Base-by-base conservation (phyloP, 2,888 invertebrate species). In the Nudaria mundana region DNA sequence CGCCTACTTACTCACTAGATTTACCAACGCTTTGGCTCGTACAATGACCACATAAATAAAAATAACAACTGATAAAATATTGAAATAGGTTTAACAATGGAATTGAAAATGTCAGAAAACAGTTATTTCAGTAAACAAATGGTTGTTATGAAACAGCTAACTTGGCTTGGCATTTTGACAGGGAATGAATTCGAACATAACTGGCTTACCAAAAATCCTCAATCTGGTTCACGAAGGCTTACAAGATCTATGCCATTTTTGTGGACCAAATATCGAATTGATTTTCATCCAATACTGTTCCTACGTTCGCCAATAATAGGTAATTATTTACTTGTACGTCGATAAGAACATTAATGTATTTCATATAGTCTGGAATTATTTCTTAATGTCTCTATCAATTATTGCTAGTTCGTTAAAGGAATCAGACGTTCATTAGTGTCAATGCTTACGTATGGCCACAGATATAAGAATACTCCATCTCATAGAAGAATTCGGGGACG, bases 91-190 rank as follows among this genome's bases (percentile, higher is more conserved):
- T 32, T 29, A 14, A 20, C 29, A 44, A 34, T 30, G 39, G 18
- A 14, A 34, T 39, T 45, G 20, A 33, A 37, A 41, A 18, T 41
- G 43, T 41, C 43, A 43, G 35, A 34, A 41, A 35, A 43, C 41
- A 37, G 18, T 3, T 18, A 30, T 25, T 25, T 30, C 23, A 20
- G 5, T 28, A 40, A 23, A 11, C 34, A 29, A 31, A 37, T 45
- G 37, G 8, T 40, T 38, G 16, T 52, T 39, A 15, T 26, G 23
- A 30, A 37, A 37, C 28, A 18, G 25, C 31, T 14, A 36, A 39
- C 15, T 37, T 33, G 29, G 18, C 4, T 41, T 41, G 57, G 23
- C 40, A 18, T 43, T 40, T 40, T 49, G 57, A 52, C 49, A 49
- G 42, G 11, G n/a, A 32, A 37, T 45, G 25, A 30, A 30, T 37